A percentile compares a stretch with the other conserved stretches of the same genome.
These are phyloP conservation scores for Drosophila sordidapex DNA, from an alignment of 2,888 invertebrate species.

Conservation along the genomic window DNA sequence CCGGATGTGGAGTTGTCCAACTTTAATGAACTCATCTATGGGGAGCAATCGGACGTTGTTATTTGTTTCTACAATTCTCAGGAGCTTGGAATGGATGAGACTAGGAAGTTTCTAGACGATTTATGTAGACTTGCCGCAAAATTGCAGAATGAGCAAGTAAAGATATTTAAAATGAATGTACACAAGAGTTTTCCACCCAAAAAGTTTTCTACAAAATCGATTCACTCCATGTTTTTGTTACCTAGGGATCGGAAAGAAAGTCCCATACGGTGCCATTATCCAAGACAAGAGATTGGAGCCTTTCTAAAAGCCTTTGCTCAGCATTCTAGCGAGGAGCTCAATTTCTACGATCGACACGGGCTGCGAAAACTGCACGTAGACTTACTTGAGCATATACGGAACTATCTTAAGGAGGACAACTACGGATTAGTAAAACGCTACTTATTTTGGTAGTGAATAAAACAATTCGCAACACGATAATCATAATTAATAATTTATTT, in stretches of 20 bases:
- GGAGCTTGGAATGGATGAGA: background rate
- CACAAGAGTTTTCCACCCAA: constrained; percentile 31
- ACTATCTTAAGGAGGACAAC: constrained; percentile 11
- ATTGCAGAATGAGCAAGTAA: constrained; percentile 42
- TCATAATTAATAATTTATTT: background rate
- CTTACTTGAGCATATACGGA: constrained; percentile 26
- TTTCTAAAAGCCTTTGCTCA: constrained; percentile 41
- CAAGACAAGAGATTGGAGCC: background rate
- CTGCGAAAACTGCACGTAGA: constrained; percentile 25
- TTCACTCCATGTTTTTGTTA: constrained; percentile 42
- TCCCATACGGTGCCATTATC: constrained; percentile 32
- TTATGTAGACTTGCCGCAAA: constrained; percentile 23
- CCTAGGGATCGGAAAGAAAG: constrained; percentile 31
- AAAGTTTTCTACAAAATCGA: constrained; percentile 36
- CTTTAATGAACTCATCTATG: constrained; percentile 51
- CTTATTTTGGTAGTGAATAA: background rate
- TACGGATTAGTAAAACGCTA: background rate
- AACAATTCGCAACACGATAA: background rate
- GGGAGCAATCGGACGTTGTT: constrained; percentile 31
- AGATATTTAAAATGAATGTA: constrained; percentile 54
- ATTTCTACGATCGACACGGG: constrained; percentile 34
- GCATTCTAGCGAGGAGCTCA: constrained; percentile 35
- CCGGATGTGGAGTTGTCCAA: constrained; percentile 41
- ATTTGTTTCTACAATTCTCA: constrained; percentile 44
- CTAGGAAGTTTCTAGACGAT: background rate